Evolutionary conservation across 2,113 vertebrate species (phyloP).

Genomic region (Ailuropoda melanoleuca): DNA sequence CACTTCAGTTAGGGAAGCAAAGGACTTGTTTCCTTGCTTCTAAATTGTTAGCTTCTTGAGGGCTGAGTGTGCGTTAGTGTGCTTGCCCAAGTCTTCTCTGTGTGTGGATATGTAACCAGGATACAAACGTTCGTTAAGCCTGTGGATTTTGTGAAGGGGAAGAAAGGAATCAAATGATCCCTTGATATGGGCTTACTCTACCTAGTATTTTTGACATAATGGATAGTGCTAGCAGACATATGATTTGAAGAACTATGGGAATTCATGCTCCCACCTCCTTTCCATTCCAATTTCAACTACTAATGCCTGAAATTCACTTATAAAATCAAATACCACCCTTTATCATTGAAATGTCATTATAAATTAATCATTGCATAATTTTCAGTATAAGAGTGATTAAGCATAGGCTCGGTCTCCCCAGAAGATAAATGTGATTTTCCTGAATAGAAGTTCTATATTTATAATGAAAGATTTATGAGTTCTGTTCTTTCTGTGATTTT

Average conservation of each 20-base stretch:
- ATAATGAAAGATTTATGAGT: background rate
- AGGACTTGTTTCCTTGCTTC: background rate
- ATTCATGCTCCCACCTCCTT: background rate
- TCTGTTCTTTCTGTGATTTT: constrained; percentile 27
- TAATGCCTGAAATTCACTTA: background rate
- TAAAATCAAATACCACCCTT: background rate
- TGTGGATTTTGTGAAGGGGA: background rate
- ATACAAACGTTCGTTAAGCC: background rate
- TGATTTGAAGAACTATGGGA: background rate
- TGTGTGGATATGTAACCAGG: background rate
- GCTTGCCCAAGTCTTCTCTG: background rate
- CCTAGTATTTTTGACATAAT: background rate
- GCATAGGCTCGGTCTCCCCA: background rate
- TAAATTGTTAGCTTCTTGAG: background rate
- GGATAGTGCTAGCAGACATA: background rate
- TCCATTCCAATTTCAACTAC: background rate
- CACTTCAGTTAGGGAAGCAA: background rate
- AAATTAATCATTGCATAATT: background rate
- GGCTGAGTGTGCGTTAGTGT: background rate
- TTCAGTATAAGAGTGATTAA: background rate
- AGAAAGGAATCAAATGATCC: background rate
- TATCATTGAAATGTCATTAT: constrained; percentile 38
- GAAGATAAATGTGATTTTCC: background rate
- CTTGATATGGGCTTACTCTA: background rate
- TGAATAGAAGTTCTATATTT: background rate